Conservation (phyloP, 2,888 invertebrate genomes). For the Epinotia ramella region DNA sequence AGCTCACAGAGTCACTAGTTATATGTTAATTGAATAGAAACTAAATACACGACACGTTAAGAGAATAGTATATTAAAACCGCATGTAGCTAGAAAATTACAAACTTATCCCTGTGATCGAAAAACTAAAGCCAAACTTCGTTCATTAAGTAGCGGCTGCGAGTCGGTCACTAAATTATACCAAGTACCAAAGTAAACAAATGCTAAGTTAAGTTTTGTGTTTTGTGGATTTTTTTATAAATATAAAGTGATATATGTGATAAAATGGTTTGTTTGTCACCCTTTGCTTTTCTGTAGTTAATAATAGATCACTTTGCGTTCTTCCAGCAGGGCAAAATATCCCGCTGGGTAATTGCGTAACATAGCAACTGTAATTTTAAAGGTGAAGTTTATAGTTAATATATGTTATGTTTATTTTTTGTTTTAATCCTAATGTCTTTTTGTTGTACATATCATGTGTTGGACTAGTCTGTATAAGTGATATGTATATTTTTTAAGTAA, state of each 20-base stretch:
- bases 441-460: too few relatives aligned
- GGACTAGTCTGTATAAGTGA: too few relatives aligned
- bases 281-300: conserved; percentile 1
- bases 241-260: background rate
- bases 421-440: too few relatives aligned
- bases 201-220: conserved; percentile 14
- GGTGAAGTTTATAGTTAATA: too few relatives aligned
- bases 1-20: too few relatives aligned
- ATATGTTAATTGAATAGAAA: background rate
- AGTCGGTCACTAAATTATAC: conserved; percentile 13
- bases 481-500: too few relatives aligned
- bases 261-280: background rate
- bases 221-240: background rate
- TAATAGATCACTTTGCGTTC: background rate
- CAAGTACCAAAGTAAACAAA: conserved; percentile 11
- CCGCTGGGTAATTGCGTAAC: too few relatives aligned
- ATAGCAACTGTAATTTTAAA: too few relatives aligned
- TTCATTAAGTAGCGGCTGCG: conserved; percentile 26
- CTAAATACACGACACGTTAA: background rate
- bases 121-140: conserved; percentile 25
- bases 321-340: too few relatives aligned
- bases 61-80: background rate
- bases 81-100: background rate
- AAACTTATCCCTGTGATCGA: conserved; percentile 11
- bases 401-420: too few relatives aligned